phyloP scores from a whole-genome alignment of 2,888 invertebrate genomes.

The Melangyna quadrimaculata region DNA sequence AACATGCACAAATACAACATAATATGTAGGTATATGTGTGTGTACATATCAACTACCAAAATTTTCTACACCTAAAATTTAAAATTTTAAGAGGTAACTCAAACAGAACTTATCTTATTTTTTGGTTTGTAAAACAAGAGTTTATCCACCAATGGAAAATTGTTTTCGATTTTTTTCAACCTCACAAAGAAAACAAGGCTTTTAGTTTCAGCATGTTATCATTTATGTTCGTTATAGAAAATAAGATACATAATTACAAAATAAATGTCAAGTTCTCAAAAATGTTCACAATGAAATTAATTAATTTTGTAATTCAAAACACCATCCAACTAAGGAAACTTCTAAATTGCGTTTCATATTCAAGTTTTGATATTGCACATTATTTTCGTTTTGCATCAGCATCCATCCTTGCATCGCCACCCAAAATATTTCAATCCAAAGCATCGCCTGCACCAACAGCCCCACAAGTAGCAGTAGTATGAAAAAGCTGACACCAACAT shows the following conservation, averaged over 20 bases:
- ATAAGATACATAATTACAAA: not conserved
- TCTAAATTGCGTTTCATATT: not conserved
- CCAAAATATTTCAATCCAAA: conserved; percentile 73
- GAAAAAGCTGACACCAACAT: conserved; percentile 26
- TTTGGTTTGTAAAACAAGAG: too few relatives aligned
- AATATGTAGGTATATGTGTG: too few relatives aligned
- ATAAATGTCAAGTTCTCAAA: not conserved
- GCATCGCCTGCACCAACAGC: conserved; percentile 70
- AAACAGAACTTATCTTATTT: too few relatives aligned
- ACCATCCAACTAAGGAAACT: not conserved
- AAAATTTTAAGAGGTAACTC: too few relatives aligned
- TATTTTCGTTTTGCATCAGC: conserved; percentile 73
- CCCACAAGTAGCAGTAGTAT: conserved; percentile 56
- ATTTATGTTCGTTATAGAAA: not conserved
- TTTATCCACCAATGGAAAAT: too few relatives aligned
- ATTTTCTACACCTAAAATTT: too few relatives aligned
- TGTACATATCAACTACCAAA: too few relatives aligned
- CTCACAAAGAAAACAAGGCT: too few relatives aligned
- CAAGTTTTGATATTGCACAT: conserved; percentile 61
- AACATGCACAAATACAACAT: too few relatives aligned
- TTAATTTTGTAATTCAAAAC: not conserved
- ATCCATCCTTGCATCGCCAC: conserved; percentile 73
- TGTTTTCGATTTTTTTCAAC: too few relatives aligned
- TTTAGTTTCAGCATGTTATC: too few relatives aligned
- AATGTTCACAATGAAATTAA: not conserved